These are phyloP conservation scores for Orthosia gracilis DNA, from an alignment of 2,888 invertebrate genomes.

Conservation along the genomic window DNA sequence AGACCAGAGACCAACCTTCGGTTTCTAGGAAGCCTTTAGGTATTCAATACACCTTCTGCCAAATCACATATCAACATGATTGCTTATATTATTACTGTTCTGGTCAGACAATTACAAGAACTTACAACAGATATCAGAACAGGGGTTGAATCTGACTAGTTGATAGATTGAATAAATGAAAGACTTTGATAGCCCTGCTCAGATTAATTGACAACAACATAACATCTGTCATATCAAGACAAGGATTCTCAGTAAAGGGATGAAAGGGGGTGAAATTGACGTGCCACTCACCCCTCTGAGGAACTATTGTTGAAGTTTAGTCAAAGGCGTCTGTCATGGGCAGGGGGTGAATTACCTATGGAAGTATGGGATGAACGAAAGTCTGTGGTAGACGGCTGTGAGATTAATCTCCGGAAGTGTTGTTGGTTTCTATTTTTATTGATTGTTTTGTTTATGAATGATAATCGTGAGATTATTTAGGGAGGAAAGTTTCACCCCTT, in stretches of 20 bases:
- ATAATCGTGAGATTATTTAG: background rate
- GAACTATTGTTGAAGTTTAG: slow-evolving; percentile 68
- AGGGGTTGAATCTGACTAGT: too few species aligned
- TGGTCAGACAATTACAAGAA: background rate
- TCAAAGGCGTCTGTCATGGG: slow-evolving; percentile 65
- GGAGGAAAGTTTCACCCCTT: background rate
- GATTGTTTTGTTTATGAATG: slow-evolving; percentile 25
- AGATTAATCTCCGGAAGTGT: slow-evolving; percentile 46
- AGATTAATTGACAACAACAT: slow-evolving; percentile 16
- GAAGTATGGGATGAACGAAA: slow-evolving; percentile 40
- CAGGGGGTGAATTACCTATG: slow-evolving; percentile 52
- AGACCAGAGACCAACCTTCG: background rate
- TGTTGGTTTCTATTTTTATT: slow-evolving; percentile 33
- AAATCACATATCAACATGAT: background rate
- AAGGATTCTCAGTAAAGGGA: slow-evolving; percentile 34
- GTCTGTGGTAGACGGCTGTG: slow-evolving; percentile 33
- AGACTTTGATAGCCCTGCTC: background rate
- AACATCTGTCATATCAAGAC: slow-evolving; percentile 18
- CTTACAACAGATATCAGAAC: background rate
- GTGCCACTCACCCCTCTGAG: slow-evolving; percentile 64
- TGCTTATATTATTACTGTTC: background rate
- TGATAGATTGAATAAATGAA: background rate
- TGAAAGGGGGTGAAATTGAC: slow-evolving; percentile 59
- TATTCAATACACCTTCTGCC: background rate
- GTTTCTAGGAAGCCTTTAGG: background rate